Base-by-base conservation (phyloP, 2,888 invertebrate species). In the Hirtodrosophila duncani region DNA sequence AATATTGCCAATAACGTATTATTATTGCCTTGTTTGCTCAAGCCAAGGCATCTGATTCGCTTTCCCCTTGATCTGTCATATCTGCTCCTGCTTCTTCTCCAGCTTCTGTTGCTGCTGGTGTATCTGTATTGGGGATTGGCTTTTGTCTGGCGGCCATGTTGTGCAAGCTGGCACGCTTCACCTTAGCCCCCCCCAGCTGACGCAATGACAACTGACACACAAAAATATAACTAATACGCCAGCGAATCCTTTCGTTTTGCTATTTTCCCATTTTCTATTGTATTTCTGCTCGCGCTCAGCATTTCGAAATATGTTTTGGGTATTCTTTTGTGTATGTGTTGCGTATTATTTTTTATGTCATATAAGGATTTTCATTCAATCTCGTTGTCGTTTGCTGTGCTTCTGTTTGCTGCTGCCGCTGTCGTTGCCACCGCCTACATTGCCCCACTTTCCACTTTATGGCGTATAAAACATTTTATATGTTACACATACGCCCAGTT, bases 391-490 rank as follows among this genome's bases (percentile, higher is more conserved):
- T 36, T 43, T 34, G 33, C 63, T 5, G 29, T 17, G n/a, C 16
- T 29, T 8, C 21, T 16, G 7, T 7, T 24, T 42, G 38, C 6
- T 24, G 6, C 13, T n/a, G 34, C 16, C 39, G 39, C 29, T 43
- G 27, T 21, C n/a, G 14, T 14, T 13, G 8, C 18, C 16, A 9
- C 11, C 18, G 23, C 18, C 30, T 34, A 16, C 21, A 23, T 44
- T 36, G 9, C 20, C 11, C 31, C 29, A 37, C 39, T 37, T 56
- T 30, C 43, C 48, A 43, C 43, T 57, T 67, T 70, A 70, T 68
- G 66, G 56, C 69, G 38, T 41, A 59, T 62, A 68, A 72, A 68
- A 68, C 69, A 59, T 72, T 69, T 72, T 69, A 72, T 69, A 72
- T 57, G 69, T 63, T 59, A 50, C 60, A 39, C 51, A 60, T 57